Base-by-base conservation (phyloP, 2,113 vertebrate genomes). In the Siniperca chuatsi region DNA sequence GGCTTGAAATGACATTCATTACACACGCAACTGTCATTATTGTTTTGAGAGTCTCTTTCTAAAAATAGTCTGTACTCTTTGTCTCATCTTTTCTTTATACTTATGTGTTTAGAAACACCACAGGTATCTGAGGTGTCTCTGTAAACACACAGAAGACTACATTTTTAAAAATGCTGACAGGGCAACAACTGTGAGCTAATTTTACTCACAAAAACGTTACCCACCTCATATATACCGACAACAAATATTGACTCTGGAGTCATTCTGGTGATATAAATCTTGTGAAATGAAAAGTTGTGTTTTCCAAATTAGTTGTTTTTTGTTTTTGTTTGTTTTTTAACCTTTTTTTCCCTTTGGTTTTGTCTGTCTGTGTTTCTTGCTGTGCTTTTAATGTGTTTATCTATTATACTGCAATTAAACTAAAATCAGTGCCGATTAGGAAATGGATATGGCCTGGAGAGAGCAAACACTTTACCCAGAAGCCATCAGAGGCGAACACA, bases 391-490 rank as follows among this genome's bases (percentile, higher is more conserved):
- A 15, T 52, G 20, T 69, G 33, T 46, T 10, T 4, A 52, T 77
- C 20, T 61, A 13, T 69, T 52, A 52, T 13, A 20, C 9, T 18
- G 25, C 35, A 55, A 62, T 69, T 70, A 70, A 21, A 44, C 55
- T 61, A 42, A 46, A 23, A 62, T 62, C 33, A 83, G 11, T 9
- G 8, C 6, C 0, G 5, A 67, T 42, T 42, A 52, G 54, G 33
- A 68, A 79, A 79, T 74, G 50, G 52, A 73, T 74, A 44, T 1
- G 4, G 42, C 42, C 23, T 16, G 42, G 25, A 66, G 52, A n/a
- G 44, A 67, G n/a, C 52, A 84, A 78, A 65, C 75, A 77, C 37
- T 58, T 81, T 0, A 50, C 54, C 12, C 37, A 37, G 50, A 81
- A 54, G 25, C 71, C 44, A 20, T 40, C 68, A 66, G 16, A 50